Conservation (phyloP, 2,797 vertebrate genomes). For the Lepus oiostolus region DNA sequence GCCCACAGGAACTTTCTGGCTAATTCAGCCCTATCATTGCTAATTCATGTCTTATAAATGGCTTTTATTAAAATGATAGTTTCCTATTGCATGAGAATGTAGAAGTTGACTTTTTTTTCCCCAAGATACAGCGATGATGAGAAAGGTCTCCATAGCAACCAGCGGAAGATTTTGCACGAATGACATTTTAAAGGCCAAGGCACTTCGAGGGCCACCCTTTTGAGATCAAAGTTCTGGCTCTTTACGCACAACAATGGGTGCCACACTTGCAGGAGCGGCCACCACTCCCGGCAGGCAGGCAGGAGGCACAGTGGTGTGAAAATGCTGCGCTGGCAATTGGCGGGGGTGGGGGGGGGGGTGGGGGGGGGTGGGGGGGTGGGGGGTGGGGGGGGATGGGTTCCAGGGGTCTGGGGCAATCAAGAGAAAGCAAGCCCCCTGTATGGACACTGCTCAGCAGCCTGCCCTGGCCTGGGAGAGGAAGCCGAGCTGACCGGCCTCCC, state of each 20-base stretch:
- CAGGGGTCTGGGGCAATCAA: constrained; percentile 6
- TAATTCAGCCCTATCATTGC: neutral
- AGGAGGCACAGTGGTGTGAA: neutral
- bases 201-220: constrained; percentile 25
- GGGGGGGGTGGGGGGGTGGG: too few relatives aligned
- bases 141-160: constrained; percentile 72
- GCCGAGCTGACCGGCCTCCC: neutral
- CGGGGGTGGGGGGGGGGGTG: too few relatives aligned
- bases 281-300: neutral
- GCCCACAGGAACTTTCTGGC: neutral
- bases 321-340: neutral
- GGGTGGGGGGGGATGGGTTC: neutral
- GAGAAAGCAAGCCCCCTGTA: constrained; percentile 6
- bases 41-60: neutral
- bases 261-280: neutral
- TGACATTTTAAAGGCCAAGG: constrained; percentile 60
- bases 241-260: neutral
- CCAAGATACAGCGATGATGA: constrained; percentile 19
- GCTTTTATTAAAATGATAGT: constrained; percentile 43
- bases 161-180: neutral
- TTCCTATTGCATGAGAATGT: constrained; percentile 36
- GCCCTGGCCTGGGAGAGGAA: neutral
- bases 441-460: constrained; percentile 23
- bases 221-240: constrained; percentile 66
- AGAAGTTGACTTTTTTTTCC: constrained; percentile 6